Evolutionary conservation across 2,113 vertebrate genomes (phyloP).

Genomic region (Motacilla alba): DNA sequence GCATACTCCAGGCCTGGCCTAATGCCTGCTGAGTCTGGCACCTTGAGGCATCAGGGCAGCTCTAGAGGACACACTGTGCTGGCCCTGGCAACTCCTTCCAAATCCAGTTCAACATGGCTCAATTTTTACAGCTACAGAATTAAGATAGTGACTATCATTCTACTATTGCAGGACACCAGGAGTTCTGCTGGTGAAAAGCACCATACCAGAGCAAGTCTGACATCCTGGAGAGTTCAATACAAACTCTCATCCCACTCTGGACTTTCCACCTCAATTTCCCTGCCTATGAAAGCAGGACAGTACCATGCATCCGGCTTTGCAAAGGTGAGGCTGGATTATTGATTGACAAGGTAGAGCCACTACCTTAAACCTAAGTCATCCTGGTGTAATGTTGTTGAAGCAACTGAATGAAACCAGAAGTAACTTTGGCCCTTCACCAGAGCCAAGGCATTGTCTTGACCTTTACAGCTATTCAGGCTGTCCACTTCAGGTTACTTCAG

Average conservation of each 20-base stretch:
- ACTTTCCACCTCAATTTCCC: not conserved
- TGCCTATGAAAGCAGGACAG: not conserved
- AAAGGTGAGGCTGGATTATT: not conserved
- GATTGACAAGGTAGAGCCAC: not conserved
- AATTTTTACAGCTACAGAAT: not conserved
- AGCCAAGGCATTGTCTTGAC: not conserved
- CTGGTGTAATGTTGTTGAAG: not conserved
- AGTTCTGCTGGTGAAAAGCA: not conserved
- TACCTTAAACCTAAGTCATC: not conserved
- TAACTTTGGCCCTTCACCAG: not conserved
- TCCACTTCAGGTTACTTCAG: not conserved
- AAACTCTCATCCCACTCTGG: rapidly evolving
- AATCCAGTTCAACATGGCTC: not conserved
- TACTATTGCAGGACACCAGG: not conserved
- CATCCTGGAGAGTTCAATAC: not conserved
- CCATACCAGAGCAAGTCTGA: not conserved
- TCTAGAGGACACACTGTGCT: not conserved
- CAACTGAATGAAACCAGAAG: not conserved
- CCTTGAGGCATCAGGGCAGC: not conserved
- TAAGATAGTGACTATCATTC: not conserved
- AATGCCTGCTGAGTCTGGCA: not conserved
- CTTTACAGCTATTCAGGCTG: slow-evolving; percentile 17
- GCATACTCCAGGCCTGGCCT: not conserved
- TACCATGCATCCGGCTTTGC: not conserved
- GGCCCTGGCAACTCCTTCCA: not conserved